These are phyloP conservation scores for Vidua chalybeata DNA, from an alignment of 2,113 vertebrate genomes.

Conservation along the genomic window DNA sequence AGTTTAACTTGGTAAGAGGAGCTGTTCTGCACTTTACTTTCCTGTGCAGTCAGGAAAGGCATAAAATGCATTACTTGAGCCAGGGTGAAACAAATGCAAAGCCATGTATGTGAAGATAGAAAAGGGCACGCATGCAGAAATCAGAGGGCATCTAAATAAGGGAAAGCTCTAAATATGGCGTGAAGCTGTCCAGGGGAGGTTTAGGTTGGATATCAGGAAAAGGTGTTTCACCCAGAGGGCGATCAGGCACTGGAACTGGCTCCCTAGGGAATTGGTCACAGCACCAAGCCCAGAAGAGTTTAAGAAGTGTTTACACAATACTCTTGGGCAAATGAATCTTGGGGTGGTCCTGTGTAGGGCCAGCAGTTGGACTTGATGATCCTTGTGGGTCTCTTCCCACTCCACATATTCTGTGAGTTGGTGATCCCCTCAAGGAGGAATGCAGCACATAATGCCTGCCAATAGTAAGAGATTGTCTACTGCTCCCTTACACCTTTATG, in stretches of 20 bases:
- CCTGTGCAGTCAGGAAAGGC: not conserved
- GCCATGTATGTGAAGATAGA: not conserved
- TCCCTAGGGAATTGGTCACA: not conserved
- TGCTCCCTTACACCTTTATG: accelerated
- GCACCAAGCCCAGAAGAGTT: not conserved
- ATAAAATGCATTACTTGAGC: not conserved
- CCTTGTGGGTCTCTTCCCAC: not conserved
- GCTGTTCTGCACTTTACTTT: not conserved
- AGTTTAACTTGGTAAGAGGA: not conserved
- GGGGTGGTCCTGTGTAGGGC: not conserved
- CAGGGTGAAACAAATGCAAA: not conserved
- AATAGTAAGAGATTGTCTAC: not conserved
- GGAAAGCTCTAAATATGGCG: not conserved
- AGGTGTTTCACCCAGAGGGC: not conserved
- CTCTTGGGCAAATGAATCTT: not conserved
- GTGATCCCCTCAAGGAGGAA: not conserved
- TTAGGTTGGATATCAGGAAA: not conserved
- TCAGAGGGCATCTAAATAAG: not conserved
- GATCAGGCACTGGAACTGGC: not conserved
- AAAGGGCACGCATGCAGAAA: not conserved
- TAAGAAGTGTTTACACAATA: not conserved
- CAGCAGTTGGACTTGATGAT: not conserved
- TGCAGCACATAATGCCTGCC: not conserved
- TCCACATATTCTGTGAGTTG: not conserved
- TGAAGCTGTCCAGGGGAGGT: not conserved